Evolutionary conservation across 1,140 invertebrate genomes (phyloP).

Genomic region (Euschistus heros): DNA sequence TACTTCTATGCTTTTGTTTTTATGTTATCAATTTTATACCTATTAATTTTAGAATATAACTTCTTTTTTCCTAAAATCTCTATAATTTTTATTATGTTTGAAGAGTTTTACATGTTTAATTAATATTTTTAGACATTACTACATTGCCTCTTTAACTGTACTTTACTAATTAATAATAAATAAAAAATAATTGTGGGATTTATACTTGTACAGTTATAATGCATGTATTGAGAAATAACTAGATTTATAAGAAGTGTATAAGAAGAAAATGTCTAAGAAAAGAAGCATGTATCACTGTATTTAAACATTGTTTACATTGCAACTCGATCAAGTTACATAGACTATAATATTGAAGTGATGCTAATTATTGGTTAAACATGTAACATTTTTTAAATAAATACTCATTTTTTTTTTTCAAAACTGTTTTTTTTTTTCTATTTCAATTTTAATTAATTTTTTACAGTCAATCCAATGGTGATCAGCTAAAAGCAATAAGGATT

Average conservation of each 20-base stretch:
- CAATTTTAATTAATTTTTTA: not conserved
- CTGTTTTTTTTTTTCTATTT: not conserved
- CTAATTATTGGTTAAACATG: not conserved
- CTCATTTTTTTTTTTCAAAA: not conserved
- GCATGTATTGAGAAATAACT: too few relatives aligned
- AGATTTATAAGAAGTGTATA: too few relatives aligned
- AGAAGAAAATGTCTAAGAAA: too few relatives aligned
- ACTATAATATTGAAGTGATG: not conserved
- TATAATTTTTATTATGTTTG: too few relatives aligned
- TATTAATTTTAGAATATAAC: too few relatives aligned
- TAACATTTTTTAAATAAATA: constrained; percentile 4
- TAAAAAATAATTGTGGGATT: not conserved
- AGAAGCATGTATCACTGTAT: too few relatives aligned
- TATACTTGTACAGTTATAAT: not conserved
- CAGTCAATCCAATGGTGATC: constrained; percentile 2
- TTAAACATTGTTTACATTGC: too few relatives aligned
- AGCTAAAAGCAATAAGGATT: not conserved
- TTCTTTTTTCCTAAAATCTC: too few relatives aligned
- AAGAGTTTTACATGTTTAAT: not conserved
- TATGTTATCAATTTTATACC: too few relatives aligned
- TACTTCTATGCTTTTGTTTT: too few relatives aligned
- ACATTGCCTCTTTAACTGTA: constrained; percentile 12
- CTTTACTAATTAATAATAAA: constrained; percentile 3
- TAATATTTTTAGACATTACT: not conserved
- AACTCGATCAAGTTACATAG: too few relatives aligned